phyloP scores from a whole-genome alignment of 92 coral and sea anemone genomes.

The Pocillopora meandrina region DNA sequence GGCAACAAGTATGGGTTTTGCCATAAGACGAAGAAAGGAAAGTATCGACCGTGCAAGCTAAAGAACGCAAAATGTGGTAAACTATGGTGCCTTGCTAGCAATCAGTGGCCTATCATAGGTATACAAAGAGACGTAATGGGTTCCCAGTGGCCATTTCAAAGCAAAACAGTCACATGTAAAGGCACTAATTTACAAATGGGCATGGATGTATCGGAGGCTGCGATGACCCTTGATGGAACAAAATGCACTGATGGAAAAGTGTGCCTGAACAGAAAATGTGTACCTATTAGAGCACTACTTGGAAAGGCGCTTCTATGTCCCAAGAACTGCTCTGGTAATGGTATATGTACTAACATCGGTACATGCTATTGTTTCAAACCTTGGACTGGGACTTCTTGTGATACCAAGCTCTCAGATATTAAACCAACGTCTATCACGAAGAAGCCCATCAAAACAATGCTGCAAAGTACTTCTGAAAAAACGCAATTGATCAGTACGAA shows the following conservation, averaged over 20 bases:
- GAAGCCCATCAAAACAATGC: conserved; percentile 7
- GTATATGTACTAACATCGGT: conserved; percentile 34
- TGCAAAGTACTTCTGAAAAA: background rate
- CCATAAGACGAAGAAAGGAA: conserved; percentile 23
- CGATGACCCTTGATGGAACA: conserved; percentile 45
- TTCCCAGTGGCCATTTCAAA: conserved; percentile 19
- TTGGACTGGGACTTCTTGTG: conserved; percentile 29
- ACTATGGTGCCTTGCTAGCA: conserved; percentile 26
- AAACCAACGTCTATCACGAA: conserved; percentile 28
- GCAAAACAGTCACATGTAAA: conserved; percentile 26
- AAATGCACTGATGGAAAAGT: conserved; percentile 30
- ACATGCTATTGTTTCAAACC: conserved; percentile 37
- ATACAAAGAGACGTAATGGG: conserved; percentile 30
- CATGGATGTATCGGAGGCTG: conserved; percentile 26
- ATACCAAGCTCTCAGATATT: conserved; percentile 18
- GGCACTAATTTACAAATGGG: conserved; percentile 30
- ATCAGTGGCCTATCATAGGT: conserved; percentile 22
- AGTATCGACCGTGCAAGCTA: conserved; percentile 23
- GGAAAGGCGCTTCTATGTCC: conserved; percentile 14
- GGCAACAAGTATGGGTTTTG: conserved; percentile 37
- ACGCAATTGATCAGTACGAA: conserved; percentile 1
- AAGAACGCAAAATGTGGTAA: conserved; percentile 42
- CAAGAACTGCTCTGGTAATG: conserved; percentile 38
- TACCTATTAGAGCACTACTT: conserved; percentile 10
- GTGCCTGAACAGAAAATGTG: conserved; percentile 38